phyloP scores from a whole-genome alignment of 2,797 vertebrate genomes.

The Sebastiscus albofasciatus region DNA sequence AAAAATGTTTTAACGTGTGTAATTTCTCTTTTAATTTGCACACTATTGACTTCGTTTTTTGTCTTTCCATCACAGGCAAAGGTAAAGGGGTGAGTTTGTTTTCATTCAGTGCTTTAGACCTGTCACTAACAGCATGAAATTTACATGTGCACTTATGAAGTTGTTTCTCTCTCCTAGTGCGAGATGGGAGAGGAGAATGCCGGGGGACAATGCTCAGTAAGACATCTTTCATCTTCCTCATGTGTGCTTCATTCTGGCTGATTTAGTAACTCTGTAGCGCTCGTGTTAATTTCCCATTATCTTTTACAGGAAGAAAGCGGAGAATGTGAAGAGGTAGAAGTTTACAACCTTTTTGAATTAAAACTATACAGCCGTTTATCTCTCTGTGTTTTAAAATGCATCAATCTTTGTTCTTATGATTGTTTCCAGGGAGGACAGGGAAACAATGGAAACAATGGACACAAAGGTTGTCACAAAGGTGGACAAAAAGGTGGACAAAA shows the following conservation, averaged over 20 bases:
- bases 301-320: background rate
- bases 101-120: background rate
- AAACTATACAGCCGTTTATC: background rate
- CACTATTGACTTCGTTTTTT: background rate
- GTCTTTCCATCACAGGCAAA: background rate
- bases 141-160: background rate
- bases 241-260: background rate
- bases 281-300: background rate
- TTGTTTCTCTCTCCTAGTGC: background rate
- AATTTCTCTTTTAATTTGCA: background rate
- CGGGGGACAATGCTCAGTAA: background rate
- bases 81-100: background rate
- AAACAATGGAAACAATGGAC: background rate
- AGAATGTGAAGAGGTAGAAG: background rate
- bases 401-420: background rate
- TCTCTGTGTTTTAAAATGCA: background rate
- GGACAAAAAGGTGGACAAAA: background rate
- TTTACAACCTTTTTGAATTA: background rate
- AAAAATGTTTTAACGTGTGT: background rate
- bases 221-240: background rate
- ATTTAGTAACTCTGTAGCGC: background rate
- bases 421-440: background rate
- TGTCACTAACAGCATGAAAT: background rate
- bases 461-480: background rate
- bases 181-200: fast-evolving